A percentile compares a stretch with the other conserved stretches of the same genome.
These are phyloP conservation scores for Cynopterus sphinx DNA, from an alignment of 2,797 vertebrate species.

Conservation along the genomic window DNA sequence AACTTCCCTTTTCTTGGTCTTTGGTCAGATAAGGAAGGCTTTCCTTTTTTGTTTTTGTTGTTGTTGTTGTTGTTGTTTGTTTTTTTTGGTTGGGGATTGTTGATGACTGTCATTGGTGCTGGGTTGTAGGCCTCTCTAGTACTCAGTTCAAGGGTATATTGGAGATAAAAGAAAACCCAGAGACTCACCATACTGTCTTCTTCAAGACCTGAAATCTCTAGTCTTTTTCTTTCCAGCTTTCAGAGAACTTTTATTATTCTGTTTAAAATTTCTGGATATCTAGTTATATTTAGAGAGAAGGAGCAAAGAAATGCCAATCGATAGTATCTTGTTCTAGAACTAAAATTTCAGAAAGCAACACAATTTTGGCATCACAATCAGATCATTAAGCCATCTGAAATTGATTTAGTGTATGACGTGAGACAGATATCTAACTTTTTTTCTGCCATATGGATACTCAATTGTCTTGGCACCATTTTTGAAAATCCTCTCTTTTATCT, in stretches of 20 bases:
- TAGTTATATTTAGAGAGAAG: conserved; percentile 59
- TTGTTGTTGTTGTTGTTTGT: too few relatives aligned
- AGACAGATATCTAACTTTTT: conserved; percentile 72
- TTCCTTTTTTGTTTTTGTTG: too few relatives aligned
- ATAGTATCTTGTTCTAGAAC: conserved; percentile 56
- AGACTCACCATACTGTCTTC: neutral
- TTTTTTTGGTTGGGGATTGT: too few relatives aligned
- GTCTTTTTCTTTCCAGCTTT: neutral
- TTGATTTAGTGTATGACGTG: conserved; percentile 65
- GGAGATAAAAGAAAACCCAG: neutral
- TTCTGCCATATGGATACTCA: conserved; percentile 56
- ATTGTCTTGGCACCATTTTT: conserved; percentile 59
- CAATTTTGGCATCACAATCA: conserved; percentile 70
- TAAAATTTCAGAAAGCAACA: conserved; percentile 72
- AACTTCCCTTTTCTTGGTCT: neutral
- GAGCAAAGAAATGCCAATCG: conserved; percentile 15
- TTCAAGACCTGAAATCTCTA: neutral
- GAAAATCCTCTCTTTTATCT: conserved; percentile 56
- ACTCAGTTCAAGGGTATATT: neutral
- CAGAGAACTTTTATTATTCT: neutral
- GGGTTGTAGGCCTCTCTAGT: neutral
- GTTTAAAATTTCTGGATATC: conserved; percentile 55
- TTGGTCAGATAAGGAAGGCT: neutral
- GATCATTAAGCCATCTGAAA: conserved; percentile 69
- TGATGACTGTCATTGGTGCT: neutral